Base-by-base conservation (phyloP, 2,888 invertebrate species). In the Drosophila nr. medialis region DNA sequence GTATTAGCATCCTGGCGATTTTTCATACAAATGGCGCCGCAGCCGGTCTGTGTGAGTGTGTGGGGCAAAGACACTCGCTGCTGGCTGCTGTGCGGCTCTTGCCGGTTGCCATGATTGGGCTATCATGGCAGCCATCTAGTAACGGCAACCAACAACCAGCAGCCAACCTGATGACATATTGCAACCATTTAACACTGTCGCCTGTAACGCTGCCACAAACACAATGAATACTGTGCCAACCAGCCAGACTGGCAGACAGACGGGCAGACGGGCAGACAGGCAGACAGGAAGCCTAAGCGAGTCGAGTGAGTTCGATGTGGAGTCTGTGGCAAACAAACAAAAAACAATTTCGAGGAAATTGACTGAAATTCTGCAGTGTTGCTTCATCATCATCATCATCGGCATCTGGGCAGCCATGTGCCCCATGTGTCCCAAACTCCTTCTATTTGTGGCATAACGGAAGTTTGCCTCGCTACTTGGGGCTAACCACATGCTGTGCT, bases 1-100 rank as follows among this genome's bases (percentile, higher is more conserved):
- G 91, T 91, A 92, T 91, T 91, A 92, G 92, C 90, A 92, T 91
- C 91, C 91, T 90, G 89, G 90, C 91, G 86, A 91, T 92, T 92
- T 91, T 92, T 91, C 91, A 91, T 90, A 85, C 90, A 91, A 91
- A 91, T 91, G 90, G 90, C 80, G 80, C 78, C 84, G 80, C 83
- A 78, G 73, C 80, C 83, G 64, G 71, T 48, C 62, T 24, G 36
- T 49, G 49, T 49, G 49, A 27, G 49, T 49, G 5, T 15, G 49
- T 49, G 18, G 5, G 27, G 21, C 48, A 72, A 69, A 72, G 77
- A 72, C 60, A 64, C 66, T 42, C 15, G 32, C 36, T 34, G 61
- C 48, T 61, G 40, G 30, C 36, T n/a, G 62, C 56, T 64, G 62
- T 29, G 29, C n/a, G 48, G 61, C 71, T 62, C 24, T 45, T 60